A percentile compares a stretch with the other conserved stretches of the same genome.
These are phyloP conservation scores for Parotocinclus haroldoi DNA, from an alignment of 2,797 vertebrate genomes.

Conservation along the genomic window DNA sequence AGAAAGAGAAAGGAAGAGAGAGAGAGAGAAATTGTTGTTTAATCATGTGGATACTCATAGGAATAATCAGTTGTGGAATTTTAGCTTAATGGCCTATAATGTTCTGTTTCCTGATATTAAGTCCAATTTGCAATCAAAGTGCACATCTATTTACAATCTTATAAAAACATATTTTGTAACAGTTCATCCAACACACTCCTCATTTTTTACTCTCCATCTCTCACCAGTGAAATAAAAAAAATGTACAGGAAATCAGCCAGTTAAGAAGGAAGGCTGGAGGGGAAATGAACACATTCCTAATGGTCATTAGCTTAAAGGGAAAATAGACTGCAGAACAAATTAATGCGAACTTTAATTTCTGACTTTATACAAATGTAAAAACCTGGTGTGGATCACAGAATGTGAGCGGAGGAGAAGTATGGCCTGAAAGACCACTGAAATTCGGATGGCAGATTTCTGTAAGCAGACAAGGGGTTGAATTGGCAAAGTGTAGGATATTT, in stretches of 20 bases:
- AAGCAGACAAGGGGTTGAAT: slow-evolving; percentile 52
- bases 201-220: slow-evolving; percentile 27
- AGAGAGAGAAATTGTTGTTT: no score
- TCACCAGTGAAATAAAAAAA: slow-evolving; percentile 46
- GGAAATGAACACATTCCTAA: slow-evolving; percentile 41
- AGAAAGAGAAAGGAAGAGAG: no score
- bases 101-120: slow-evolving; percentile 69
- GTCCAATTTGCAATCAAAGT: slow-evolving; percentile 63
- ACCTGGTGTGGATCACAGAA: slow-evolving; percentile 47
- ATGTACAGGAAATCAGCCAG: slow-evolving; percentile 18
- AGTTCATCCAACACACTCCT: slow-evolving; percentile 32
- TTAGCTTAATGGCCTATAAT: slow-evolving; percentile 61
- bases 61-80: slow-evolving; percentile 57
- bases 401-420: slow-evolving; percentile 11
- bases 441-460: slow-evolving; percentile 53
- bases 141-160: slow-evolving; percentile 48
- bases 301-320: slow-evolving; percentile 52
- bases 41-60: slow-evolving; percentile 22
- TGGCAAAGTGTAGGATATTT: slow-evolving; percentile 46
- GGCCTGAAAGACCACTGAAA: slow-evolving; percentile 44
- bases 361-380: slow-evolving; percentile 52
- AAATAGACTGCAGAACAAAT: slow-evolving; percentile 53
- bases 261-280: slow-evolving; percentile 24
- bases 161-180: slow-evolving; percentile 56
- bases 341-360: slow-evolving; percentile 55